phyloP scores from a whole-genome alignment of 2,797 vertebrate species.

The Sarcoramphus papa region DNA sequence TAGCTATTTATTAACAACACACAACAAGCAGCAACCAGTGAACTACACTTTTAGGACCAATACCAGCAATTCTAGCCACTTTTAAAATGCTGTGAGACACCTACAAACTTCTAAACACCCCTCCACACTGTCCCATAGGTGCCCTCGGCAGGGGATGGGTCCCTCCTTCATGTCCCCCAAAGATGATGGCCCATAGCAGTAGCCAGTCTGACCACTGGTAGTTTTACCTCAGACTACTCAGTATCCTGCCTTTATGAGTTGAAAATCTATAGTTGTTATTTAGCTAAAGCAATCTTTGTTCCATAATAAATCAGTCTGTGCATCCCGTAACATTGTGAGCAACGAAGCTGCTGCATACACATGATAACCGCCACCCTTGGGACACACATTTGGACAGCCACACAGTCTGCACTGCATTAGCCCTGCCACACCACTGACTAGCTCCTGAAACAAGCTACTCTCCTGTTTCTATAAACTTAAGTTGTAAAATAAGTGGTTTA shows the following conservation, averaged over 20 bases:
- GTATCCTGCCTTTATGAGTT: not conserved
- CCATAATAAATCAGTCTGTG: not conserved
- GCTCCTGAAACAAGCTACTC: not conserved
- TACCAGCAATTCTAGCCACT: not conserved
- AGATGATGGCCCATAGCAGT: not conserved
- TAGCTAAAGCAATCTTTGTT: not conserved
- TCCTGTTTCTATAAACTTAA: not conserved
- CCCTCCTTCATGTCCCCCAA: too few species aligned
- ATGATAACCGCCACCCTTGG: fast-evolving
- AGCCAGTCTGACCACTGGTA: not conserved
- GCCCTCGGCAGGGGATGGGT: fast-evolving
- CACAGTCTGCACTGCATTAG: not conserved
- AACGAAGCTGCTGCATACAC: not conserved
- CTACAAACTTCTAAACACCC: not conserved
- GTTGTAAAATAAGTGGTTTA: not conserved
- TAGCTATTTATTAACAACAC: not conserved
- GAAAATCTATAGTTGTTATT: not conserved
- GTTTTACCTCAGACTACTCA: not conserved
- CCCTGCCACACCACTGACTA: not conserved
- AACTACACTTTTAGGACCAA: not conserved
- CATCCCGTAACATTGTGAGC: not conserved
- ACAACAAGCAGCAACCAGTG: not conserved
- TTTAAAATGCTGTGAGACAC: not conserved
- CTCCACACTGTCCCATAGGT: too few species aligned
- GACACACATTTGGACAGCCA: not conserved